phyloP scores from a whole-genome alignment of 2,797 vertebrate genomes.

The Lemur catta region DNA sequence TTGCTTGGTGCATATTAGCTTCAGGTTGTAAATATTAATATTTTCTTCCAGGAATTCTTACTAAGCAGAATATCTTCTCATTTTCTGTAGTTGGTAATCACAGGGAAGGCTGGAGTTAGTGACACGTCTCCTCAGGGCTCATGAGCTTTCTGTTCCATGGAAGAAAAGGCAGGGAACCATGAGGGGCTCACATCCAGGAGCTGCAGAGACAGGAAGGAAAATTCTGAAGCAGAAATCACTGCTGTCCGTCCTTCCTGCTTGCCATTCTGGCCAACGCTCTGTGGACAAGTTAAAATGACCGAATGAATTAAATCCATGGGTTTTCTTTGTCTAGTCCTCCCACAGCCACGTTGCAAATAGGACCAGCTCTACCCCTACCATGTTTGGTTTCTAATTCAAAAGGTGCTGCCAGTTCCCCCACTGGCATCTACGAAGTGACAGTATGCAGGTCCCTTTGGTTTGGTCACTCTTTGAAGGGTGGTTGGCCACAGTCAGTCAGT shows the following conservation, averaged over 20 bases:
- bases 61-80: neutral
- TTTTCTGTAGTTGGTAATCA: neutral
- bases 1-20: neutral
- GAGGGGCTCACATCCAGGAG: neutral
- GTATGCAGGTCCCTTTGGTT: neutral
- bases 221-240: neutral
- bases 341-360: neutral
- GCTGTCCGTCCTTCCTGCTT: neutral
- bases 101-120: neutral
- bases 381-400: constrained; percentile 3
- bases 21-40: neutral
- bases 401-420: too few species aligned
- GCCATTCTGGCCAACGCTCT: neutral
- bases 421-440: neutral
- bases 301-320: neutral
- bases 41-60: neutral
- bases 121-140: neutral
- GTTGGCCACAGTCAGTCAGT: neutral
- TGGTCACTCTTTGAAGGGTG: neutral
- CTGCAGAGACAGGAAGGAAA: neutral
- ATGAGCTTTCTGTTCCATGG: neutral
- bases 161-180: neutral
- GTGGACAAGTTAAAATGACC: neutral
- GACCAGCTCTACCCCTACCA: neutral
- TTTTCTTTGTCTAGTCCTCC: neutral